Conservation (phyloP, 1,140 invertebrate genomes). For the Zaprionus kolodkinae region DNA sequence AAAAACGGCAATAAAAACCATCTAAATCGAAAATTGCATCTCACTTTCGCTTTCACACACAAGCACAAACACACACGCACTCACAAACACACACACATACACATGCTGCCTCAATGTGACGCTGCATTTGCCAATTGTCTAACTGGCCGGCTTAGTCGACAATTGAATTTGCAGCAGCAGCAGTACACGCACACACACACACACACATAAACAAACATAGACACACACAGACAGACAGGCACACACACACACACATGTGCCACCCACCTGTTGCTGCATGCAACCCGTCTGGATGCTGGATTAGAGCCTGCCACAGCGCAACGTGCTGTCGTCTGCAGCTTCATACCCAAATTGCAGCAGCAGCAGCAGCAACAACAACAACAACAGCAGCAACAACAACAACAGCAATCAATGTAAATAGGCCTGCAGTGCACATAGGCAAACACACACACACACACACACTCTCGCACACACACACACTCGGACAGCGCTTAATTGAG, state of each 20-base stretch:
- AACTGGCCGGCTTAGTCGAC: constrained; percentile 40
- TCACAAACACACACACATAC: constrained; percentile 2
- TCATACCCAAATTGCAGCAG: constrained; percentile 57
- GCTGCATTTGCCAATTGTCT: constrained; percentile 41
- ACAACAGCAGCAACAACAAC: no score
- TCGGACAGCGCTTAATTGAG: constrained; percentile 59
- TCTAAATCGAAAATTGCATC: constrained; percentile 74
- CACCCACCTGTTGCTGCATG: constrained; percentile 65
- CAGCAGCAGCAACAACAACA: not conserved
- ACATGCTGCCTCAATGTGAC: not conserved
- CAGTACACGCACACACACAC: constrained; percentile 16
- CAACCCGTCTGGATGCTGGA: constrained; percentile 50
- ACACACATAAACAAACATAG: constrained; percentile 14
- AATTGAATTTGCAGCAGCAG: constrained; percentile 29
- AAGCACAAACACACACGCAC: constrained; percentile 11
- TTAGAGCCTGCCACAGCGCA: constrained; percentile 45
- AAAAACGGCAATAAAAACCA: constrained; percentile 46
- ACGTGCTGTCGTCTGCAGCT: constrained; percentile 43
- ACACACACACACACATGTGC: constrained; percentile 23
- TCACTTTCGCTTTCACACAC: constrained; percentile 68
- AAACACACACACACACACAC: constrained; percentile 26
- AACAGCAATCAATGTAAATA: constrained; percentile 23
- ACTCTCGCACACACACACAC: constrained; percentile 14
- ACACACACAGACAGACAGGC: constrained; percentile 10
- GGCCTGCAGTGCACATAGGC: constrained; percentile 27